Conservation (phyloP, 2,113 vertebrate species). For the Balaenoptera acutorostrata region DNA sequence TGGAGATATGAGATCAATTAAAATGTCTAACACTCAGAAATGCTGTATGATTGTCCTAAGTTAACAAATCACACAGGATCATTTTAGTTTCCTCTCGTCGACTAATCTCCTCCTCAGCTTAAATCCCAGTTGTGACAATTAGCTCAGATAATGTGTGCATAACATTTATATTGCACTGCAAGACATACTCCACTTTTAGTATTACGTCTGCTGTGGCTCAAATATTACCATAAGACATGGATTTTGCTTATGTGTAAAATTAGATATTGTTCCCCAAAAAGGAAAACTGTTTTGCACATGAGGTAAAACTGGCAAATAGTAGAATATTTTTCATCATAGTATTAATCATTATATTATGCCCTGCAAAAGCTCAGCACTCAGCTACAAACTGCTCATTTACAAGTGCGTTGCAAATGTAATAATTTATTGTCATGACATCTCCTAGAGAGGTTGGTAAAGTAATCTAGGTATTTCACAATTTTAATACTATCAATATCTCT, state of each 20-base stretch:
- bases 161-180: not conserved
- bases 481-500: not conserved
- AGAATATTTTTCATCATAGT: not conserved
- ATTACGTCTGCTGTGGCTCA: conserved; percentile 2
- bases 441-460: not conserved
- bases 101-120: not conserved
- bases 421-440: not conserved
- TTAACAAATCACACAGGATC: not conserved
- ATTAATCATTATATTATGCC: not conserved
- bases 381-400: not conserved
- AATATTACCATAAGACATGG: conserved; percentile 23
- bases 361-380: not conserved
- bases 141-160: conserved; percentile 4
- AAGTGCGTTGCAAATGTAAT: not conserved
- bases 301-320: not conserved
- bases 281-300: not conserved
- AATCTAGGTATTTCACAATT: not conserved
- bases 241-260: conserved; percentile 50
- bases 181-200: conserved; percentile 36
- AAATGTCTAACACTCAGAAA: not conserved
- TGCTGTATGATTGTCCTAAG: not conserved
- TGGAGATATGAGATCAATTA: not conserved
- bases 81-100: conserved; percentile 3
- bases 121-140: conserved; percentile 54
- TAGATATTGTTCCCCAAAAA: not conserved